A percentile compares a stretch with the other conserved stretches of the same genome.
Evolutionary conservation across 2,888 invertebrate genomes (phyloP).

Genomic region (Ceraclea dissimilis): DNA sequence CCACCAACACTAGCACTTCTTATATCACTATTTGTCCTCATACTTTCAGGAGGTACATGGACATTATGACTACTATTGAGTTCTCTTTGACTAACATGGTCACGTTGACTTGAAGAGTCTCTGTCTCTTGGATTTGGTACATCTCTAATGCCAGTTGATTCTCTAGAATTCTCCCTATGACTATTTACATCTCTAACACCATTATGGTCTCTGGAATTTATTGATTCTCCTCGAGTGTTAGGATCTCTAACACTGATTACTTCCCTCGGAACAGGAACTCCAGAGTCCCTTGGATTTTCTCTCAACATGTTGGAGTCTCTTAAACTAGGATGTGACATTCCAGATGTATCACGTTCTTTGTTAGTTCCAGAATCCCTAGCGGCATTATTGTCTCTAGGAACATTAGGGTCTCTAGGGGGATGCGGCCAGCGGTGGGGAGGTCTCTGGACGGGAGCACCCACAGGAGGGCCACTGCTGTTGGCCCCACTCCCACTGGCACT

Average conservation of each 20-base stretch:
- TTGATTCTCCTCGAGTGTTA: background rate
- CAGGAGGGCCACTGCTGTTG: conserved; percentile 24
- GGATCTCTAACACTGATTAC: background rate
- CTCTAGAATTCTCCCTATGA: background rate
- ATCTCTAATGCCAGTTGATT: background rate
- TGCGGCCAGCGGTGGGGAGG: conserved; percentile 26
- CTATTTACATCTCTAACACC: background rate
- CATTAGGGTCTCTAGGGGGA: conserved; percentile 27
- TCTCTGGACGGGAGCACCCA: conserved; percentile 18
- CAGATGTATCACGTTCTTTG: conserved; percentile 32
- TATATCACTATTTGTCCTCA: background rate
- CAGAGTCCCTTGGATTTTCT: background rate
- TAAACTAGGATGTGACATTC: conserved; percentile 29
- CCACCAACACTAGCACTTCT: background rate
- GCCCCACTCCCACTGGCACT: conserved; percentile 4
- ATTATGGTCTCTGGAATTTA: background rate
- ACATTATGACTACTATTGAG: background rate
- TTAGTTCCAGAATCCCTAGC: conserved; percentile 31
- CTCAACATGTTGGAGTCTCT: background rate
- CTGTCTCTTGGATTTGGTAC: background rate
- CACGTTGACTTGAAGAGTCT: background rate
- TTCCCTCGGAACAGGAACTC: background rate
- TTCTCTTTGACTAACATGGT: background rate
- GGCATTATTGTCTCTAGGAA: conserved; percentile 21
- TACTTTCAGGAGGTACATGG: background rate